phyloP scores from a whole-genome alignment of 2,888 invertebrate genomes.

The Schizotus pectinicornis region DNA sequence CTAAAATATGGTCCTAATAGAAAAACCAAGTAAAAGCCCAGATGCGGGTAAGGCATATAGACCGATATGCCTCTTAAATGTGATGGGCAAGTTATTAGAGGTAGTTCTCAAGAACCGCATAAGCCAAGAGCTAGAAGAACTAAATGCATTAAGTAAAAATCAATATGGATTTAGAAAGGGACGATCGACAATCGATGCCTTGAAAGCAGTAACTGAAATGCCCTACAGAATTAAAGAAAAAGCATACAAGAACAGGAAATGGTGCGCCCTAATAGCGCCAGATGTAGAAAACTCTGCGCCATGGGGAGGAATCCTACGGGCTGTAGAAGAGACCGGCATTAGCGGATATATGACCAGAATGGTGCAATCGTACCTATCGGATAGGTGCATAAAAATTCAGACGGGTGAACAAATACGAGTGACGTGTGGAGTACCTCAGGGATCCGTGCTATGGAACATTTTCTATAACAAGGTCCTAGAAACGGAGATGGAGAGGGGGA shows the following conservation, averaged over 20 bases:
- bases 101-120: not conserved
- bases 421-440: slow-evolving; percentile 2
- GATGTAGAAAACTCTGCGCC: not conserved
- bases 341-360: slow-evolving; percentile 3
- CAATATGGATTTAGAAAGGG: slow-evolving; percentile 5
- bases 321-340: not conserved
- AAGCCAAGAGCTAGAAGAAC: not conserved
- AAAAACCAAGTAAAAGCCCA: not conserved
- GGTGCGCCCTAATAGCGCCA: not conserved
- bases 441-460: slow-evolving; percentile 37
- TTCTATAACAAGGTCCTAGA: slow-evolving; percentile 33
- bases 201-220: not conserved
- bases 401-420: not conserved
- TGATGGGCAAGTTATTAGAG: too few species aligned
- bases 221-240: not conserved
- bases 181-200: slow-evolving; percentile 1
- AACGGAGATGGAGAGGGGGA: slow-evolving; percentile 20
- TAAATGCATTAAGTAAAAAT: not conserved
- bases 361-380: slow-evolving; percentile 14
- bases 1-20: not conserved
- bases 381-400: slow-evolving; percentile 2
- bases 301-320: not conserved
- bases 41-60: too few species aligned
- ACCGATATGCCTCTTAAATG: too few species aligned
- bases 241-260: not conserved